phyloP scores from a whole-genome alignment of 2,888 invertebrate species.

The Drosophila nr. perissopoda region DNA sequence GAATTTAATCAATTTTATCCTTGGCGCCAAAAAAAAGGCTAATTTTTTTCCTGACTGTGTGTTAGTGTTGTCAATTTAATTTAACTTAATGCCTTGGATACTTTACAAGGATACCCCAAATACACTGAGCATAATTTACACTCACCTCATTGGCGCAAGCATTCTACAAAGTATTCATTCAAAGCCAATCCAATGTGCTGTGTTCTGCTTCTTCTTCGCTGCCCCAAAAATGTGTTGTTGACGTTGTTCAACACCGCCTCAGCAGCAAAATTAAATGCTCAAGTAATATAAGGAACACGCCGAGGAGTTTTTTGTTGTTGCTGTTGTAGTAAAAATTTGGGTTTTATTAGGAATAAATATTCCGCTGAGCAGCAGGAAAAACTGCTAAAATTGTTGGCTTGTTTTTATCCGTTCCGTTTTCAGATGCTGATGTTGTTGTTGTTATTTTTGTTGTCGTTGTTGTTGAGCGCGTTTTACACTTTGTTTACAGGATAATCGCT shows the following conservation, averaged over 20 bases:
- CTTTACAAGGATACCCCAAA: neutral
- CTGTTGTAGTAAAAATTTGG: conserved; percentile 52
- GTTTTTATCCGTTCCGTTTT: conserved; percentile 18
- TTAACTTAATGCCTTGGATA: neutral
- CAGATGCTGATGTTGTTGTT: conserved; percentile 7
- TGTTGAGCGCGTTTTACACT: conserved; percentile 72
- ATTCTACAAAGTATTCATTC: conserved; percentile 78
- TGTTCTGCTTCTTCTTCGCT: conserved; percentile 28
- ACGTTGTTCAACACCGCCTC: conserved; percentile 40
- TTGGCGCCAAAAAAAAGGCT: neutral
- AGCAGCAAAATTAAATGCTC: conserved; percentile 61
- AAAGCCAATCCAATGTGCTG: conserved; percentile 65
- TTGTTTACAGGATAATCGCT: conserved; percentile 80
- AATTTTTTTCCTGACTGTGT: neutral
- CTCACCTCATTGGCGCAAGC: conserved; percentile 81
- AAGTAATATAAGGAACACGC: conserved; percentile 59
- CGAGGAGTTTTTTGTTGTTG: conserved; percentile 26
- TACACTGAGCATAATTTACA: conserved; percentile 21
- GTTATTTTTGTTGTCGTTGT: conserved; percentile 30
- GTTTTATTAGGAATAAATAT: conserved; percentile 49
- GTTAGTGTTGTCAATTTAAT: neutral
- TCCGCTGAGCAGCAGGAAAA: conserved; percentile 13
- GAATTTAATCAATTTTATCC: neutral
- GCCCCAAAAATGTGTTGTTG: conserved; percentile 25
- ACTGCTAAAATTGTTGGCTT: conserved; percentile 43